Evolutionary conservation across 2,797 vertebrate species (phyloP), one percentile per base, ranked within the genome.

Genomic region (Acipenser ruthenus): DNA sequence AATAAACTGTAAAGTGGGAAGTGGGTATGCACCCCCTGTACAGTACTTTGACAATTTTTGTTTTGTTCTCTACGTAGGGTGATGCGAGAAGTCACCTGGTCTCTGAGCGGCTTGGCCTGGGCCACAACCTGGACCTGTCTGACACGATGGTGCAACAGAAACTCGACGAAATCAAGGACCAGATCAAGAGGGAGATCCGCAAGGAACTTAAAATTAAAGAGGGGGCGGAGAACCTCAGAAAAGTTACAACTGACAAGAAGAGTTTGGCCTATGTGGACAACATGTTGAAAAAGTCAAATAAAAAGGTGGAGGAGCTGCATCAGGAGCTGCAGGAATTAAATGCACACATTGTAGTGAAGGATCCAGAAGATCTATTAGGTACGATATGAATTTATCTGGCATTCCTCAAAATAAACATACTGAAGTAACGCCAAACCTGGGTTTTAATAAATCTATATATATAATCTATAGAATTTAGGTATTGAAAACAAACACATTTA

Each of bases 131-230:
- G 82, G 95, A 99, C 80, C 90, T 95, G 74, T 93, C 96, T 0
- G 96, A 99, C 85, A 94, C 93, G 67, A 87, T 91, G 92, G 94
- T 98, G 74, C 97, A 98, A 79, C 95, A 98, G 85, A 98, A 95
- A 83, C 88, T 99, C 86, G 96, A 99, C 50, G 96, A 97, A 85
- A 84, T 93, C 82, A 99, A 99, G 83, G 97, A 99, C 83, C 94
- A 95, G 89, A 99, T 99, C 79, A 97, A 96, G 72, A 89, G 95
- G 10, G 96, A 99, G 91, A 98, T 99, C 87, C 95, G 96, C 76
- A 99, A 99, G 78, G 97, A 99, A 88, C 92, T 99, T 78, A 99
- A 99, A 89, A 99, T 99, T 82, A 99, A 99, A 85, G 97, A 98
- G 81, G 97, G 96, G 71, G 94, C 96, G 0, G 96, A 99, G 88